Percentiles rank a stretch among this genome's conserved stretches.
These are phyloP conservation scores for Spodoptera exigua DNA, from an alignment of 2,888 invertebrate genomes.

Conservation along the genomic window DNA sequence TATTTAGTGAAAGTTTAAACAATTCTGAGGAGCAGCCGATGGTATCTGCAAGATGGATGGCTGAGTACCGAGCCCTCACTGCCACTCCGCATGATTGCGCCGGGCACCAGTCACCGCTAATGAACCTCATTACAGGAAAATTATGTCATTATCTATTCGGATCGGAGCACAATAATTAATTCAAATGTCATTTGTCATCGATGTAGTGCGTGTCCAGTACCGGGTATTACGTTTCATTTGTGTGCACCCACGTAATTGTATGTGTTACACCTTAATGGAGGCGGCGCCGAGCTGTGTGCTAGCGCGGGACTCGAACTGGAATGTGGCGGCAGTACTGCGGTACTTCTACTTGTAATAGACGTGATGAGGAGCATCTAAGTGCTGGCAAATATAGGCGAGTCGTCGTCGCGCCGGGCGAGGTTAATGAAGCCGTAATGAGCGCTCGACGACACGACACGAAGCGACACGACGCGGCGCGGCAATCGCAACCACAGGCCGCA, in stretches of 20 bases:
- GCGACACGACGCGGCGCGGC: conserved; percentile 12
- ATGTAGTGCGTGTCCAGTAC: not conserved
- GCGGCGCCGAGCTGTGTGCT: no score
- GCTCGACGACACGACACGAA: conserved; percentile 18
- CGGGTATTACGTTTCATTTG: not conserved
- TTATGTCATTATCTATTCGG: conserved; percentile 7
- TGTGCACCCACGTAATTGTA: no score
- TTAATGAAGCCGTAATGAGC: conserved; percentile 70
- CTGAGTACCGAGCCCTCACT: conserved; percentile 19
- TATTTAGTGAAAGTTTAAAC: conserved; percentile 31
- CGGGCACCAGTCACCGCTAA: not conserved
- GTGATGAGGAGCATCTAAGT: conserved; percentile 2
- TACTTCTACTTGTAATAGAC: not conserved
- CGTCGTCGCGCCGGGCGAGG: conserved; percentile 43
- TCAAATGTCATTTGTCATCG: conserved; percentile 1
- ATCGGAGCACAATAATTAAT: conserved; percentile 8
- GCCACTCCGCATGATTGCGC: conserved; percentile 7
- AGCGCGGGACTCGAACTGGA: no score
- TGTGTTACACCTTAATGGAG: no score
- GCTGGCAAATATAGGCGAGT: conserved; percentile 37
- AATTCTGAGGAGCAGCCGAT: conserved; percentile 22
- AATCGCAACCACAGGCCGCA: conserved; percentile 6
- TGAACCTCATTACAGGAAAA: conserved; percentile 5
- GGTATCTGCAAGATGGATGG: conserved; percentile 50
- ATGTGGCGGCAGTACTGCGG: no score